These are phyloP conservation scores for Pagetopsis macropterus DNA, from an alignment of 2,797 vertebrate genomes.

Conservation along the genomic window DNA sequence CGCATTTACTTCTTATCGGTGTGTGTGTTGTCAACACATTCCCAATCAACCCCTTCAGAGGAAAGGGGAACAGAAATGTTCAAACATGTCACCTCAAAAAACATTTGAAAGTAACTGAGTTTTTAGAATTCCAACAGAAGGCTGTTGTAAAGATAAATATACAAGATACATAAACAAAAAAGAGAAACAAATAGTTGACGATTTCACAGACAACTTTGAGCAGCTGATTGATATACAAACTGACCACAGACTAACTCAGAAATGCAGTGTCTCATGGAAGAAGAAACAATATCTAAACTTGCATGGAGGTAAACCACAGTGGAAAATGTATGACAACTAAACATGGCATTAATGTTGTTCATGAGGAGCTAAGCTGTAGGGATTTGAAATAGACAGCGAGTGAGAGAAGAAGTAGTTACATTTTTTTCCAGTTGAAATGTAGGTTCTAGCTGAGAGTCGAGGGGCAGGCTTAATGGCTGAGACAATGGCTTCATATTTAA, in stretches of 20 bases:
- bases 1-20: conserved; percentile 41
- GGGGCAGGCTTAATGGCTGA: conserved; percentile 38
- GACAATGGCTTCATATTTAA: conserved; percentile 54
- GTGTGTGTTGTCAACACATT: conserved; percentile 55
- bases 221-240: conserved; percentile 37
- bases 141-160: conserved; percentile 4
- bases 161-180: neutral
- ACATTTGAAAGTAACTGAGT: conserved; percentile 11
- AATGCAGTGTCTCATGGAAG: conserved; percentile 8
- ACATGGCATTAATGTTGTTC: conserved; percentile 52
- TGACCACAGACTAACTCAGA: conserved; percentile 17
- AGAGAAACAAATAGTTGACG: neutral
- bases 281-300: conserved; percentile 34
- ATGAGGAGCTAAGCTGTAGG: conserved; percentile 41
- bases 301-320: conserved; percentile 52
- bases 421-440: conserved; percentile 45
- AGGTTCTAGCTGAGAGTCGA: conserved; percentile 43
- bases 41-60: conserved; percentile 45
- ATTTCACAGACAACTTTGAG: conserved; percentile 15
- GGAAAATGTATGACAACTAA: conserved; percentile 49
- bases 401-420: conserved; percentile 25
- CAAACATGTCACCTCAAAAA: neutral
- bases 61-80: conserved; percentile 6
- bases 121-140: conserved; percentile 16
- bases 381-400: conserved; percentile 53